phyloP scores from a whole-genome alignment of 2,888 invertebrate species.

The Heteromyza rotundicornis region DNA sequence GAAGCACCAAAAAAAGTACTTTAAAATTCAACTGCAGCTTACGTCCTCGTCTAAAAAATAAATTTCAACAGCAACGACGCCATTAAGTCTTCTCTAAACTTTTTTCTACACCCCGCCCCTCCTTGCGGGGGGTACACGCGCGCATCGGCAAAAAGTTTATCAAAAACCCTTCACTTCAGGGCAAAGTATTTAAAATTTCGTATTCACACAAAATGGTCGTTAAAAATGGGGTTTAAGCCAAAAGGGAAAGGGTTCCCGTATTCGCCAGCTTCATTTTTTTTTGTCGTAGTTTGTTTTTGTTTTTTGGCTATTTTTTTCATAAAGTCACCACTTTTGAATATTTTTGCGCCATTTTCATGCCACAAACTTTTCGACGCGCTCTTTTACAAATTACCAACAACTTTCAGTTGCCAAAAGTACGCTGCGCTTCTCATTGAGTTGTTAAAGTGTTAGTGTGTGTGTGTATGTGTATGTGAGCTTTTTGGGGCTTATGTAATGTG shows the following conservation, averaged over 20 bases:
- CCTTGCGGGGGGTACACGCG: not conserved
- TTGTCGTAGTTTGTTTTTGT: too few relatives aligned
- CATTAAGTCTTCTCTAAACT: constrained; percentile 51
- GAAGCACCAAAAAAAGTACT: constrained; percentile 36
- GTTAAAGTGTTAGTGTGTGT: constrained; percentile 31
- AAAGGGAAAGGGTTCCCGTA: constrained; percentile 36
- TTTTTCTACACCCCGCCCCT: constrained; percentile 40
- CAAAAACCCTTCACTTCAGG: constrained; percentile 41
- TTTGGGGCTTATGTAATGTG: constrained; percentile 23
- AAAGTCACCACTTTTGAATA: constrained; percentile 37
- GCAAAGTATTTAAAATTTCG: not conserved
- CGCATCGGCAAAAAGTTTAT: constrained; percentile 40
- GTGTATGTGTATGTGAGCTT: too few relatives aligned
- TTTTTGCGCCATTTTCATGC: constrained; percentile 35
- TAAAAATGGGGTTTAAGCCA: constrained; percentile 20
- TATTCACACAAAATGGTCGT: constrained; percentile 21
- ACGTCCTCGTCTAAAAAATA: constrained; percentile 44
- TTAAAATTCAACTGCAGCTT: constrained; percentile 55
- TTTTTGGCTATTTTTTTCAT: too few relatives aligned
- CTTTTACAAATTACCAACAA: constrained; percentile 59
- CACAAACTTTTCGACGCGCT: constrained; percentile 57
- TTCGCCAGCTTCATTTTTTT: too few relatives aligned
- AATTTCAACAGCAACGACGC: constrained; percentile 52
- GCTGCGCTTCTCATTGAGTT: constrained; percentile 20
- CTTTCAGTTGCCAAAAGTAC: constrained; percentile 33